Conservation (phyloP, 64 coral and sea anemone species). For the Montipora sp. region DNA sequence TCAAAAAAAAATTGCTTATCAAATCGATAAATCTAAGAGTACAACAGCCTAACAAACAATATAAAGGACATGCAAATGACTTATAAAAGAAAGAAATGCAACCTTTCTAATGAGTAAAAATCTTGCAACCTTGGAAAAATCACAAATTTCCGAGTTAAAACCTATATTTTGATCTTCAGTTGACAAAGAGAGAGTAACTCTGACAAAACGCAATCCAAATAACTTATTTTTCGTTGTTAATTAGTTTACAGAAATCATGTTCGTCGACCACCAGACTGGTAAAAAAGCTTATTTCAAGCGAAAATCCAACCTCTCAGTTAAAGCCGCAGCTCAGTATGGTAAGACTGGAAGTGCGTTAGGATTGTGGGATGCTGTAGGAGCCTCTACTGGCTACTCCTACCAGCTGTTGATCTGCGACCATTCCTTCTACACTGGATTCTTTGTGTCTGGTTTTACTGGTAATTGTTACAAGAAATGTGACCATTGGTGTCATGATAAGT, state of each 20-base stretch:
- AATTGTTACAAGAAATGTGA: constrained; percentile 14
- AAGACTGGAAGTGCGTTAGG: background rate
- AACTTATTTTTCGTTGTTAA: background rate
- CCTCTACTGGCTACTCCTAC: background rate
- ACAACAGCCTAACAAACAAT: too few relatives aligned
- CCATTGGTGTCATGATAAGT: background rate
- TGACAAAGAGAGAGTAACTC: too few relatives aligned
- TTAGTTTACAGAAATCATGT: constrained; percentile 45
- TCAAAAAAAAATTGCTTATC: too few relatives aligned
- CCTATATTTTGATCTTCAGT: too few relatives aligned
- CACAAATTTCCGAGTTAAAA: too few relatives aligned
- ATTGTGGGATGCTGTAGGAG: constrained; percentile 37
- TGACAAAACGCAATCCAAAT: too few relatives aligned
- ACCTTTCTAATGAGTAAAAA: too few relatives aligned
- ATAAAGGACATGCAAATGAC: too few relatives aligned
- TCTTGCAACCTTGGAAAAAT: too few relatives aligned
- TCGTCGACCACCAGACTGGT: constrained; percentile 10
- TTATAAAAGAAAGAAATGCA: too few relatives aligned
- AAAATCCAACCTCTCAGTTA: background rate
- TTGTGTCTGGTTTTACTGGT: constrained; percentile 17
- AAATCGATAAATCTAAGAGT: too few relatives aligned
- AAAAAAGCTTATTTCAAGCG: background rate
- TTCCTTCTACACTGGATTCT: constrained; percentile 2
- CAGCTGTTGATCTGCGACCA: constrained; percentile 35
- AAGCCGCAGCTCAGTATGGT: background rate